These are phyloP conservation scores for Sclerodermus sp. DNA, from an alignment of 2,888 invertebrate species.

Conservation along the genomic window DNA sequence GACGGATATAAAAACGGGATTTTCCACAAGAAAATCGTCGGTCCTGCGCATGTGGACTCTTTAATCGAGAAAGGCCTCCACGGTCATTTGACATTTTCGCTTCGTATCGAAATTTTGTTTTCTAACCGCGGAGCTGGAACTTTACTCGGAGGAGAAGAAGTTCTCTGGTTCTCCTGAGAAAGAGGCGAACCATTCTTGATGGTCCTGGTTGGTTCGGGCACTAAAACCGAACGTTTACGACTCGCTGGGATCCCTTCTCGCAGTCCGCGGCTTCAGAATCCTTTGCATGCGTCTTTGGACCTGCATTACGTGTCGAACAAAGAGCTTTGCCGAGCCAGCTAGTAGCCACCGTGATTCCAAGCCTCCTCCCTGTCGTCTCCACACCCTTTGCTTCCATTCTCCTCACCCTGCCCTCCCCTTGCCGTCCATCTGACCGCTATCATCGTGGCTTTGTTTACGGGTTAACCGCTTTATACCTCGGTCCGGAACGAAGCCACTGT, in stretches of 20 bases:
- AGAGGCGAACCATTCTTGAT: not conserved
- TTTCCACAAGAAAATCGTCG: too few relatives aligned
- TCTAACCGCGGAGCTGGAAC: too few relatives aligned
- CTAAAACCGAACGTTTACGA: slow-evolving; percentile 43
- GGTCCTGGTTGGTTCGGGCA: slow-evolving; percentile 21
- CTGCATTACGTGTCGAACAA: slow-evolving; percentile 34
- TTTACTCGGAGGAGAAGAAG: not conserved
- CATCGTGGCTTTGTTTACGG: too few relatives aligned
- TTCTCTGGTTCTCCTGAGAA: not conserved
- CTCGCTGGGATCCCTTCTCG: slow-evolving; percentile 20
- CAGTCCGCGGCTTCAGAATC: slow-evolving; percentile 12
- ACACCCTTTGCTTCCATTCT: not conserved
- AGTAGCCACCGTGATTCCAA: slow-evolving; percentile 8
- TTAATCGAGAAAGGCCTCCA: too few relatives aligned
- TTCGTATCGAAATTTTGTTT: too few relatives aligned
- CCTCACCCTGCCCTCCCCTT: not conserved
- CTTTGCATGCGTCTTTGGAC: slow-evolving; percentile 28
- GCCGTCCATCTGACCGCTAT: not conserved
- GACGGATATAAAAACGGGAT: too few relatives aligned
- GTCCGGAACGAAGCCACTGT: too few relatives aligned
- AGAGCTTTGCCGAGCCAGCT: slow-evolving; percentile 17
- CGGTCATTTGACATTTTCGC: too few relatives aligned
- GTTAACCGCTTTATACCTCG: too few relatives aligned
- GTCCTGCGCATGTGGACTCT: too few relatives aligned
- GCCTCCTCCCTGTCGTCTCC: not conserved